A percentile compares a stretch with the other conserved stretches of the same genome.
phyloP scores from a whole-genome alignment of 2,797 vertebrate species.

The Myotis planiceps region DNA sequence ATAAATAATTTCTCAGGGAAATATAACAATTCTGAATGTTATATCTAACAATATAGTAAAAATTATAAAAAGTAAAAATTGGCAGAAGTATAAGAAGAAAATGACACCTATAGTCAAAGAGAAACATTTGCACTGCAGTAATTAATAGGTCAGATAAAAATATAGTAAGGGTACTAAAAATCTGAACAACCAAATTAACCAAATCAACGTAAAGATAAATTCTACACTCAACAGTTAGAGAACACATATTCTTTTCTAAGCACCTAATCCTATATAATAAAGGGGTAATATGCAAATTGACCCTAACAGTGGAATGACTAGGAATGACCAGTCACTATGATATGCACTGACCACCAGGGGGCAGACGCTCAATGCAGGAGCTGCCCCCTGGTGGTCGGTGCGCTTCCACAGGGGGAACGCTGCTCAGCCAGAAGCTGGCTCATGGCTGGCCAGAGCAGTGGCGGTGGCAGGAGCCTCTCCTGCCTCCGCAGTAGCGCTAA shows the following conservation, averaged over 20 bases:
- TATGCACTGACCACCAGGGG: no score
- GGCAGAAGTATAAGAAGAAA: background rate
- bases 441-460: no score
- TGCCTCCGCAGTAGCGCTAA: no score
- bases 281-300: no score
- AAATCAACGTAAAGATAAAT: conserved; percentile 8
- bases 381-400: no score
- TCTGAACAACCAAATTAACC: background rate
- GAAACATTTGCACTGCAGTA: background rate
- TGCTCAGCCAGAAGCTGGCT: no score
- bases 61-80: background rate
- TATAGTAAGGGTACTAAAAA: background rate
- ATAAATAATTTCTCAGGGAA: conserved; percentile 17
- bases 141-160: background rate
- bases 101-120: background rate
- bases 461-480: no score
- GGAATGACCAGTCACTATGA: no score
- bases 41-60: background rate
- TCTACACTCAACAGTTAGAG: background rate
- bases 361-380: no score
- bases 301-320: no score
- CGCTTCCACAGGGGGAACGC: no score
- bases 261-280: background rate
- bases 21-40: background rate
- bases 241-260: conserved; percentile 8